These are phyloP conservation scores for Caenorhabditis becei DNA, from an alignment of 2,888 invertebrate genomes.

Conservation along the genomic window DNA sequence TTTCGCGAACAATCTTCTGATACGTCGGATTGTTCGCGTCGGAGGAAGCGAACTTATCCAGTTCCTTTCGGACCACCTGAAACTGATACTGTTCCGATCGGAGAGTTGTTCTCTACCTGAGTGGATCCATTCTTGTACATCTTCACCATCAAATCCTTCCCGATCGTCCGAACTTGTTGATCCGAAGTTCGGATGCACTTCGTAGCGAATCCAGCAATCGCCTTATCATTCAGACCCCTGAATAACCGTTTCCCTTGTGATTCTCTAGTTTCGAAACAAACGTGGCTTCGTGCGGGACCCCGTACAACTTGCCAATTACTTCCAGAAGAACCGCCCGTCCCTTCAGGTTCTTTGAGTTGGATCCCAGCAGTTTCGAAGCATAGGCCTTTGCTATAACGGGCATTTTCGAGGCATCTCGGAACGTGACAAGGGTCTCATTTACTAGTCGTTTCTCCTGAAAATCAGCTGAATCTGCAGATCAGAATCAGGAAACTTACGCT, in stretches of 20 bases:
- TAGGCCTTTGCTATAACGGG: conserved; percentile 42
- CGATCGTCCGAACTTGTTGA: conserved; percentile 57
- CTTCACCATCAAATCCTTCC: conserved; percentile 53
- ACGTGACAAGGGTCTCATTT: conserved; percentile 44
- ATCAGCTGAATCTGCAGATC: background rate
- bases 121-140: conserved; percentile 50
- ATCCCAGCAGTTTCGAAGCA: conserved; percentile 18
- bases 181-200: conserved; percentile 60
- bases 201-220: conserved; percentile 42
- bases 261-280: conserved; percentile 4
- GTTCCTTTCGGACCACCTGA: conserved; percentile 47
- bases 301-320: conserved; percentile 38
- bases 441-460: conserved; percentile 54
- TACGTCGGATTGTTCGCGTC: conserved; percentile 63
- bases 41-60: conserved; percentile 46
- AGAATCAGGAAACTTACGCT: conserved; percentile 28
- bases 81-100: no score
- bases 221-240: conserved; percentile 33
- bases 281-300: conserved; percentile 48
- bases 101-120: no score
- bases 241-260: no score
- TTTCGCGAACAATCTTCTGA: conserved; percentile 55
- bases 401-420: conserved; percentile 44
- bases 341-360: conserved; percentile 57
- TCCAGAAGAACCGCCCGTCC: conserved; percentile 57